Conservation (phyloP, 2,113 vertebrate genomes). For the Eira barbara region DNA sequence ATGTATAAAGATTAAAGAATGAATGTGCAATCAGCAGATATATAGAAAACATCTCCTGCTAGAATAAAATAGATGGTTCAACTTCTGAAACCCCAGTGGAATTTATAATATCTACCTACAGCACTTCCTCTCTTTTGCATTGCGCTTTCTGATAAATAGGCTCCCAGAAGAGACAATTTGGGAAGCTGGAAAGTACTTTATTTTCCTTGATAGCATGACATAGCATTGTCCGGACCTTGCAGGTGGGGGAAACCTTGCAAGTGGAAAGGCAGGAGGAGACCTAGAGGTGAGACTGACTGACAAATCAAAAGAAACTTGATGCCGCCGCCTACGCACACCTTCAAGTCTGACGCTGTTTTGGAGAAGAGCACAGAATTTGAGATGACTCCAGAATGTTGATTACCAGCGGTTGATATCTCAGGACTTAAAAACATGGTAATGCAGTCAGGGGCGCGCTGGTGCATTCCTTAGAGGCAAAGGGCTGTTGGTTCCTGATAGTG, state of each 20-base stretch:
- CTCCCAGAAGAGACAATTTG: slow-evolving; percentile 71
- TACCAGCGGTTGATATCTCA: not conserved
- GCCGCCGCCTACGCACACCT: not conserved
- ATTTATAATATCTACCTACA: slow-evolving; percentile 71
- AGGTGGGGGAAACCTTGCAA: slow-evolving; percentile 29
- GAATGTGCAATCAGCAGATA: slow-evolving; percentile 74
- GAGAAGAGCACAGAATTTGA: slow-evolving; percentile 40
- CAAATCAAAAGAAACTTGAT: slow-evolving; percentile 48
- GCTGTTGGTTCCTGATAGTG: not conserved
- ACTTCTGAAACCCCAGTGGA: slow-evolving; percentile 70
- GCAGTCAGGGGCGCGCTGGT: not conserved
- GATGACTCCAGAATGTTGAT: slow-evolving; percentile 52
- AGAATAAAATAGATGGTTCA: slow-evolving; percentile 72
- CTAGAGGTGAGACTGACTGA: not conserved
- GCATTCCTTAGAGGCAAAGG: not conserved
- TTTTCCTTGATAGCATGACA: slow-evolving; percentile 65
- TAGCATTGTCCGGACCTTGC: slow-evolving; percentile 46
- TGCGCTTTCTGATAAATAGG: slow-evolving; percentile 66
- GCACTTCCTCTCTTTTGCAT: slow-evolving; percentile 63
- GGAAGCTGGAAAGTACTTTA: slow-evolving; percentile 64
- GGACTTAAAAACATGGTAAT: not conserved
- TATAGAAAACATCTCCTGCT: slow-evolving; percentile 67
- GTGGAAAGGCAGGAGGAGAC: slow-evolving; percentile 25
- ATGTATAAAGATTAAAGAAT: slow-evolving; percentile 77
- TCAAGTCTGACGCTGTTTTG: slow-evolving; percentile 36